Percentiles rank a stretch among this genome's conserved stretches.
Conservation (phyloP, 37 sponge, comb jelly and placozoan genomes). For the Chondrosia reniformis region DNA sequence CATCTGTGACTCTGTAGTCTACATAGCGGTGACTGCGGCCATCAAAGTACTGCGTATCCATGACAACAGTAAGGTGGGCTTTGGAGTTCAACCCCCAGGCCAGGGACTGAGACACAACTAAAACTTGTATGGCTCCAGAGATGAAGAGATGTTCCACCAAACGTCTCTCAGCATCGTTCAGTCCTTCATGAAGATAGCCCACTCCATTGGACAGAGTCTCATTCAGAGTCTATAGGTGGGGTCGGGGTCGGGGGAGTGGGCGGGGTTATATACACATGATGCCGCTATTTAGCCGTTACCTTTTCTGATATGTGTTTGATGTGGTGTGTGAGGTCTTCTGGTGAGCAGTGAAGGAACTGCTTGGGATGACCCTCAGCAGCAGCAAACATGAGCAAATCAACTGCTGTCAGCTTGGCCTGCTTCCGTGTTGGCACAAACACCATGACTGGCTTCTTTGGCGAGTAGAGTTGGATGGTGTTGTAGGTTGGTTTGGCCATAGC, state of each 20-base stretch:
- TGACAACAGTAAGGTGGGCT: slow-evolving; percentile 90
- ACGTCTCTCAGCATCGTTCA: slow-evolving; percentile 78
- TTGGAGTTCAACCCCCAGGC: slow-evolving; percentile 79
- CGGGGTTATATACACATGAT: neutral
- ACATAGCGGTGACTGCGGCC: slow-evolving; percentile 96
- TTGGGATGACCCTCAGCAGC: slow-evolving; percentile 88
- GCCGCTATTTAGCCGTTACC: slow-evolving; percentile 17
- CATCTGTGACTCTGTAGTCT: slow-evolving; percentile 94
- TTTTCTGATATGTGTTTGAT: slow-evolving; percentile 89
- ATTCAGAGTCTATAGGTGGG: slow-evolving; percentile 70
- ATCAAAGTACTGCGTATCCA: slow-evolving; percentile 99
- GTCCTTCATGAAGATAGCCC: slow-evolving; percentile 95
- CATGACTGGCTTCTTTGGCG: slow-evolving; percentile 84
- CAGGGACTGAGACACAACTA: slow-evolving; percentile 83
- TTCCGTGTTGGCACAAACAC: slow-evolving; percentile 97
- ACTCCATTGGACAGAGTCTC: slow-evolving; percentile 92
- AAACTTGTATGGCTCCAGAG: slow-evolving; percentile 84
- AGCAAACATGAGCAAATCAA: slow-evolving; percentile 91
- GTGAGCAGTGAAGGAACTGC: slow-evolving; percentile 92
- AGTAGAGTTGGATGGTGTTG: slow-evolving; percentile 84
- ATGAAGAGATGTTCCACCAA: slow-evolving; percentile 89
- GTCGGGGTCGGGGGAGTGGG: neutral
- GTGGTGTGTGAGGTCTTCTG: slow-evolving; percentile 70
- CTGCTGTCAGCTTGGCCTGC: slow-evolving; percentile 93
- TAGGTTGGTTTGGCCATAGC: slow-evolving; percentile 97